phyloP scores from a whole-genome alignment of 2,797 vertebrate species.

The Threskiornis aethiopicus region DNA sequence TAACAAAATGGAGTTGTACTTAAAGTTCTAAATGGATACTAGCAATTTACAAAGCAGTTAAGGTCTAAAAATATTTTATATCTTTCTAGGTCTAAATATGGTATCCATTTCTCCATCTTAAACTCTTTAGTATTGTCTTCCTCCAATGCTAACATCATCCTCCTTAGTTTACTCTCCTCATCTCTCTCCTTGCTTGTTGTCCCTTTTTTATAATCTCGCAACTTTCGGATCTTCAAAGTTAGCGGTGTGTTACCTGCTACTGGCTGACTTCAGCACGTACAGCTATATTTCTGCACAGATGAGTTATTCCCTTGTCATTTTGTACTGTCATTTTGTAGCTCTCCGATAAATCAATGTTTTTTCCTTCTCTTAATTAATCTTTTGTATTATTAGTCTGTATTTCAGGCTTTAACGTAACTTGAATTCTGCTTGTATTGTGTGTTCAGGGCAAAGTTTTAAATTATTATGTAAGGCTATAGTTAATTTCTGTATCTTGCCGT shows the following conservation, averaged over 20 bases:
- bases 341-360: neutral
- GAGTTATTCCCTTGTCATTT: neutral
- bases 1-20: neutral
- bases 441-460: neutral
- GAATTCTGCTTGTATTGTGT: neutral
- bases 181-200: neutral
- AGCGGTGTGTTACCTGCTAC: neutral
- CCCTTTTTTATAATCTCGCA: neutral
- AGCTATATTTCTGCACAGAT: neutral
- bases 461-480: neutral
- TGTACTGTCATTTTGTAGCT: neutral
- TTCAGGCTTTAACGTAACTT: neutral
- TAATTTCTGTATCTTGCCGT: fast-evolving
- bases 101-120: neutral
- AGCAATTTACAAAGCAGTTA: neutral
- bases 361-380: neutral
- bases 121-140: neutral
- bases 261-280: neutral
- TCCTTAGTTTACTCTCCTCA: neutral
- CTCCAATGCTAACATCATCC: neutral
- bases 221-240: neutral
- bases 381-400: neutral
- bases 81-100: neutral
- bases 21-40: neutral
- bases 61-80: neutral